Conservation (phyloP, 2,113 vertebrate species). For the Coreoperca whiteheadi region DNA sequence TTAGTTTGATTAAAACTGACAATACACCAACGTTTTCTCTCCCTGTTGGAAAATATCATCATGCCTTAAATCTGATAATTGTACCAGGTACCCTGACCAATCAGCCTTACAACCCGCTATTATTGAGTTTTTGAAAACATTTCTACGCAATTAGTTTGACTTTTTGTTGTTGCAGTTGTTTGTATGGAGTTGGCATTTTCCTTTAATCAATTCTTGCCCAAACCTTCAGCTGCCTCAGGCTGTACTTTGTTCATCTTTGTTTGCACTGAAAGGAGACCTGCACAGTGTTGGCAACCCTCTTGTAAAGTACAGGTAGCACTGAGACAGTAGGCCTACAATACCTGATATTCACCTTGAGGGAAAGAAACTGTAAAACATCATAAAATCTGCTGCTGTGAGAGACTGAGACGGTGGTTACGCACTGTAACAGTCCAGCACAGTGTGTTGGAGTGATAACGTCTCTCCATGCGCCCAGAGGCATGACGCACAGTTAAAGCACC, state of each 20-base stretch:
- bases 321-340: too few species aligned
- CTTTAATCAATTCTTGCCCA: neutral
- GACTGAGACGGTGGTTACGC: too few species aligned
- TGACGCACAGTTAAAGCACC: too few species aligned
- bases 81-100: neutral
- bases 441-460: too few species aligned
- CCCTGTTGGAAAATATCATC: neutral
- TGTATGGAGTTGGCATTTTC: neutral
- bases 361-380: too few species aligned
- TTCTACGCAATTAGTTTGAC: neutral
- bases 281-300: neutral
- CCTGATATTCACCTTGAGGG: too few species aligned
- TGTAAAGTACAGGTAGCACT: neutral
- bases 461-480: too few species aligned
- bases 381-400: too few species aligned
- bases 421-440: too few species aligned
- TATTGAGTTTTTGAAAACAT: neutral
- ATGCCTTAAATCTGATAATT: neutral
- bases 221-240: slow-evolving; percentile 13
- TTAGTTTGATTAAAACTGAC: neutral
- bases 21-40: neutral
- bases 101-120: neutral
- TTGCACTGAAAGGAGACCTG: neutral
- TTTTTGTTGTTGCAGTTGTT: neutral
- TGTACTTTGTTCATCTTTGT: neutral